Base-by-base conservation (phyloP, 2,888 invertebrate genomes). In the Dioctria rufipes region DNA sequence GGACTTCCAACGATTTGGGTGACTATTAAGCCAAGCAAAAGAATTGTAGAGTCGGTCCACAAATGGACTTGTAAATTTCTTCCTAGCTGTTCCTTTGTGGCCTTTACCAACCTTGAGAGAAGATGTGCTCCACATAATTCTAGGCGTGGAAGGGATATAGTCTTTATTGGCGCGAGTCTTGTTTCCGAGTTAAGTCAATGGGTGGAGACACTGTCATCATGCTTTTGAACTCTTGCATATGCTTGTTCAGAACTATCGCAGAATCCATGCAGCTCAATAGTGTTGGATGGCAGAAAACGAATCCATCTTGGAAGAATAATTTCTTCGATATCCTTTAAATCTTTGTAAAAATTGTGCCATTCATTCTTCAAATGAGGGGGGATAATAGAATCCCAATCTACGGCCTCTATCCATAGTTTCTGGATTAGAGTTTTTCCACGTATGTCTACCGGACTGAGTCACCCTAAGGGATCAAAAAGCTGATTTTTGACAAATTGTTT, bases 1-100 rank as follows among this genome's bases (percentile, higher is more conserved):
- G 0, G 13, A 37, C 37, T 61, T 61, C 61, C 61, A 61, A 5
- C 61, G 61, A 8, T 25, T 39, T 37, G 61, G 61, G 25, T 61
- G 61, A 8, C 39, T 11, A 5, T 4, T 5, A 3, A 61, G 8
- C 13, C 61, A 43, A 46, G 25, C 13, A 61, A 37, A 0, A 39
- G 3, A 5, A 61, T 61, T 25, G 61, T 25, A 39, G 81, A 86
- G 65, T 84, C 84, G 25, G 81, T 83, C 84, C 83, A 86, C 71
- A 79, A 83, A 54, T 37, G 37, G 11, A 51, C 25, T 37, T 39
- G 25, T 0, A 4, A 3, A 25, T 25, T 4, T 4, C 13, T 9
- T 8, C 37, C n/a, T 25, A 78, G 39, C 6, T 13, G 37, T 8
- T 61, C 6, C 25, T 61, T 39, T 6, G 25, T 1, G 11, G 4